Evolutionary conservation across 2,113 vertebrate species (phyloP).

Genomic region (Rynchops niger): DNA sequence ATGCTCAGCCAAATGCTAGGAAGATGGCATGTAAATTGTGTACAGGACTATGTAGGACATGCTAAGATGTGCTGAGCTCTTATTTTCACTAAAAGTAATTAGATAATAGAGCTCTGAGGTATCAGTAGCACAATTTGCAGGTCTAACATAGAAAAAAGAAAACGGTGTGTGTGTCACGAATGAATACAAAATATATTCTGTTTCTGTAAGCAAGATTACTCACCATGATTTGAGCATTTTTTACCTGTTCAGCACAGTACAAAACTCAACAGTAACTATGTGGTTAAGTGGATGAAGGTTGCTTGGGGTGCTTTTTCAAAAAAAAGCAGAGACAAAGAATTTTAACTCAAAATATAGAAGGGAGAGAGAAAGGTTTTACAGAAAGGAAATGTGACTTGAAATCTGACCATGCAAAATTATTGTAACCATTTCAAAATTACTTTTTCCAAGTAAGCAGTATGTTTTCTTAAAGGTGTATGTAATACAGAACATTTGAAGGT

Average conservation of each 20-base stretch:
- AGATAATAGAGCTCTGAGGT: background rate
- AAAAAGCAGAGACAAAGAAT: background rate
- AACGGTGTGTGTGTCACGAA: background rate
- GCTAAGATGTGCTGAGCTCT: background rate
- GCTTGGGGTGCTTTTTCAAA: background rate
- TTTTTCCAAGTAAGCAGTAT: background rate
- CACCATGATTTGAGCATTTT: background rate
- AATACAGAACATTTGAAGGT: background rate
- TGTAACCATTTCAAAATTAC: background rate
- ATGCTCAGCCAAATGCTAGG: background rate
- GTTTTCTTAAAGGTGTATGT: background rate
- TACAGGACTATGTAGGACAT: background rate
- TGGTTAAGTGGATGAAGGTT: background rate
- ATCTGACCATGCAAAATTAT: background rate
- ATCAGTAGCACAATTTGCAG: background rate
- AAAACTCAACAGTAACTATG: background rate
- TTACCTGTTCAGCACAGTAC: background rate
- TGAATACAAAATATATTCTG: background rate
- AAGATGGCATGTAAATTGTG: background rate
- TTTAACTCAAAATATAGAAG: background rate
- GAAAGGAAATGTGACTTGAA: background rate
- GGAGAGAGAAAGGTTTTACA: background rate
- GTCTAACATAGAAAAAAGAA: background rate
- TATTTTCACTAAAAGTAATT: background rate
- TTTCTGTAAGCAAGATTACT: background rate